phyloP scores from a whole-genome alignment of 1,140 invertebrate species.

The Conopomorpha cramerella region DNA sequence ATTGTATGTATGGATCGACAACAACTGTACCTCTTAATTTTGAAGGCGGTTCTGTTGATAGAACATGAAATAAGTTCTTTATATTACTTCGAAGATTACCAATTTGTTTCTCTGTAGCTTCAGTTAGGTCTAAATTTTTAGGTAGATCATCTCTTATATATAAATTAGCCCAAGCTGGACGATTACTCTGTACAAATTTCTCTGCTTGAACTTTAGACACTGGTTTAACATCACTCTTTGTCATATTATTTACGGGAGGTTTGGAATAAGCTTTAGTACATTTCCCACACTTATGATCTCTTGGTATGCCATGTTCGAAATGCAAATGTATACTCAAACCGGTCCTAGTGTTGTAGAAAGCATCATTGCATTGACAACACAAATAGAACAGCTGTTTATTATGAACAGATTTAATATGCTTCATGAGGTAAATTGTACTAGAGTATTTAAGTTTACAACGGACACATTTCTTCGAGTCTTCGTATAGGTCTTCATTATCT shows the following conservation, averaged over 20 bases:
- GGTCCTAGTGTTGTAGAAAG: background rate
- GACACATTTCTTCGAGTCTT: background rate
- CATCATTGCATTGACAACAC: background rate
- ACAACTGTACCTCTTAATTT: background rate
- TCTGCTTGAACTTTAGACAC: too few species aligned
- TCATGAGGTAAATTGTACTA: background rate
- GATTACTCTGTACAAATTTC: background rate
- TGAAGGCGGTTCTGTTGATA: background rate
- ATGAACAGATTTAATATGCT: background rate
- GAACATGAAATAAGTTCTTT: background rate
- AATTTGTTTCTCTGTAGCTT: background rate
- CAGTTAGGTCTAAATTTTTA: background rate
- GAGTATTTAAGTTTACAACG: background rate
- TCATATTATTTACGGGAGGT: too few species aligned
- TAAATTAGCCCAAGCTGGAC: background rate
- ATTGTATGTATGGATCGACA: too few species aligned
- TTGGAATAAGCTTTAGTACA: background rate
- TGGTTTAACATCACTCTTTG: too few species aligned
- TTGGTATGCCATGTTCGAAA: background rate
- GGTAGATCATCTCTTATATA: background rate
- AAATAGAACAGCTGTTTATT: background rate
- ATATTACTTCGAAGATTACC: background rate
- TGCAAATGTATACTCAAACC: background rate
- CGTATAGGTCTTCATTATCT: background rate
- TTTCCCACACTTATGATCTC: background rate